Evolutionary conservation across 2,113 vertebrate genomes (phyloP).

Genomic region (Hemichromis elongatus): DNA sequence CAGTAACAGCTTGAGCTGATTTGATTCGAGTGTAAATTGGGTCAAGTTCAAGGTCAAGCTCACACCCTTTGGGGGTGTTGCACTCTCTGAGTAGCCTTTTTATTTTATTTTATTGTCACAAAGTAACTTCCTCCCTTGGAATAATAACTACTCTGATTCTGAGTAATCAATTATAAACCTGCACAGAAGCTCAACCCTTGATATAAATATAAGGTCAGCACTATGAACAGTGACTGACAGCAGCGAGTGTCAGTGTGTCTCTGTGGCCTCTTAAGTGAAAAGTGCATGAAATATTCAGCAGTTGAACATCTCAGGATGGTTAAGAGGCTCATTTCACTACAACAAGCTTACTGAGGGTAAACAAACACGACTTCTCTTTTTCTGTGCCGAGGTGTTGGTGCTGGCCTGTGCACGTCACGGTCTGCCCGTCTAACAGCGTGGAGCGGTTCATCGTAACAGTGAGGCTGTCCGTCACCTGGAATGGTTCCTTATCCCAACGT

Average conservation of each 20-base stretch:
- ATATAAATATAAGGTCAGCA: not conserved
- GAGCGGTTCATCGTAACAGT: conserved; percentile 73
- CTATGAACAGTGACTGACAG: not conserved
- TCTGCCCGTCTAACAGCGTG: conserved; percentile 64
- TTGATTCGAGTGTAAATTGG: accelerated
- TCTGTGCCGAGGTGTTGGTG: conserved; percentile 42
- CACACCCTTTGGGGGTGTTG: not conserved
- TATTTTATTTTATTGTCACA: not conserved
- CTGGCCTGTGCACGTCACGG: conserved; percentile 73
- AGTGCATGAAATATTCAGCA: conserved; percentile 10
- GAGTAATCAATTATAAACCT: not conserved
- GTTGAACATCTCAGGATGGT: not conserved
- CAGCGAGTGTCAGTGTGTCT: not conserved
- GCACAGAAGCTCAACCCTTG: not conserved
- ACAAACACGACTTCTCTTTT: conserved; percentile 58
- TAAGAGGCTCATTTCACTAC: not conserved
- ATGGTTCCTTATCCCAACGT: conserved; percentile 47
- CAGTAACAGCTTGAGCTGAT: not conserved
- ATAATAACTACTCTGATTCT: not conserved
- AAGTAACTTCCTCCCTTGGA: not conserved
- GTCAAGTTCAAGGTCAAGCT: accelerated
- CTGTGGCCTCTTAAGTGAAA: not conserved
- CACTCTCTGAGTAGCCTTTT: not conserved
- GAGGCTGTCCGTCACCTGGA: conserved; percentile 43
- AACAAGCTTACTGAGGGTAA: conserved; percentile 80